A percentile compares a stretch with the other conserved stretches of the same genome.
phyloP scores from a whole-genome alignment of 1,140 invertebrate genomes.

The Hylyphantes graminicola region DNA sequence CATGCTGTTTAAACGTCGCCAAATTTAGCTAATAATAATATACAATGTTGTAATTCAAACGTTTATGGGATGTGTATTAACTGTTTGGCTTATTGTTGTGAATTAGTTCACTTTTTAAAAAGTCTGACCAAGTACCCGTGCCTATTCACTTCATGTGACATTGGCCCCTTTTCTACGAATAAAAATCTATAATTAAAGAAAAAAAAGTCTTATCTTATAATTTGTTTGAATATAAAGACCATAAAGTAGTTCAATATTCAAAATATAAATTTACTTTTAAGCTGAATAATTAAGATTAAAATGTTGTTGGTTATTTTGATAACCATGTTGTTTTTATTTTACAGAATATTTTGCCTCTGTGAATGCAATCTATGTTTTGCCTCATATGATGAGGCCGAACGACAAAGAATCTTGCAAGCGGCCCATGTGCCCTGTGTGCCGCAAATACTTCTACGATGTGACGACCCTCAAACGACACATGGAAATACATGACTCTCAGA shows the following conservation, averaged over 20 bases:
- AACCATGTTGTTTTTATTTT: conserved; percentile 27
- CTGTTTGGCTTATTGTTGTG: neutral
- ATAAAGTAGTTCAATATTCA: too few relatives aligned
- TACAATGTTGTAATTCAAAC: too few relatives aligned
- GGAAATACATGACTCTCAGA: conserved; percentile 58
- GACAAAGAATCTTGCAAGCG: conserved; percentile 34
- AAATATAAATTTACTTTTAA: too few relatives aligned
- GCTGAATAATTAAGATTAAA: too few relatives aligned
- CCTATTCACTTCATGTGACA: too few relatives aligned
- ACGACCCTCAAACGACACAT: conserved; percentile 50
- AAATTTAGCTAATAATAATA: too few relatives aligned
- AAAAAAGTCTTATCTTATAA: too few relatives aligned
- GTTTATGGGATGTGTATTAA: too few relatives aligned
- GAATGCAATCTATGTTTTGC: conserved; percentile 44
- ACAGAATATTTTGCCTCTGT: conserved; percentile 46
- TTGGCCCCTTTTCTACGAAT: too few relatives aligned
- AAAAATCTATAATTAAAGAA: too few relatives aligned
- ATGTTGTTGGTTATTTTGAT: conserved; percentile 10
- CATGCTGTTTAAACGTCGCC: too few relatives aligned
- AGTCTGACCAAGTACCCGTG: neutral
- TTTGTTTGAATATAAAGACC: too few relatives aligned
- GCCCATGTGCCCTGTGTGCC: conserved; percentile 47
- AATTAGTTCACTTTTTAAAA: neutral
- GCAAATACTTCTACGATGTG: conserved; percentile 54
- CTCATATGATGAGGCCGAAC: conserved; percentile 19